phyloP scores from a whole-genome alignment of 2,113 vertebrate species.

The Sterrhoptilus dennistouni region DNA sequence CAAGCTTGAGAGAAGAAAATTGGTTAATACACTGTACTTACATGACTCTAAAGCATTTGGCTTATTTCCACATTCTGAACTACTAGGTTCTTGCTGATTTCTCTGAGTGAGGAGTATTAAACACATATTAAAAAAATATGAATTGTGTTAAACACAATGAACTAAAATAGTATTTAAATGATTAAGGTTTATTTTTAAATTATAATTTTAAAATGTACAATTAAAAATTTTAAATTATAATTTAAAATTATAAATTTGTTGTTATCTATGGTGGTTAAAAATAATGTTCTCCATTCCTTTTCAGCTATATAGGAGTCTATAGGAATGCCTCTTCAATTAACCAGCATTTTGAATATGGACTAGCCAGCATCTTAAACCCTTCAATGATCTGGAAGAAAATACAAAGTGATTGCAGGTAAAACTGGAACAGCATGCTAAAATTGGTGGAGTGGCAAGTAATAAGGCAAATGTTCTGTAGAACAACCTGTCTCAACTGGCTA shows the following conservation, averaged over 20 bases:
- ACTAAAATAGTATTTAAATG: background rate
- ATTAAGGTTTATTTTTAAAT: background rate
- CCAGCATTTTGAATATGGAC: background rate
- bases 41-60: background rate
- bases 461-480: background rate
- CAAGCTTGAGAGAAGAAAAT: background rate
- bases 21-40: background rate
- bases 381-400: constrained; percentile 25
- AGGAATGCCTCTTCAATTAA: background rate
- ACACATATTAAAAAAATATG: background rate
- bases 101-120: background rate
- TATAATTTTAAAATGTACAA: too few species aligned
- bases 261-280: background rate
- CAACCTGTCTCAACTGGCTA: background rate
- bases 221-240: background rate
- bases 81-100: background rate
- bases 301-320: background rate
- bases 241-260: background rate
- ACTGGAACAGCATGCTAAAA: constrained; percentile 5
- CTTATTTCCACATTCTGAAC: background rate
- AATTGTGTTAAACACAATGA: background rate
- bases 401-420: background rate
- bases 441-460: background rate
- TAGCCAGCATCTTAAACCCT: background rate
- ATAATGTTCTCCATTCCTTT: background rate